Conservation (phyloP, 2,797 vertebrate genomes). For the Zenarchopterus dispar region DNA sequence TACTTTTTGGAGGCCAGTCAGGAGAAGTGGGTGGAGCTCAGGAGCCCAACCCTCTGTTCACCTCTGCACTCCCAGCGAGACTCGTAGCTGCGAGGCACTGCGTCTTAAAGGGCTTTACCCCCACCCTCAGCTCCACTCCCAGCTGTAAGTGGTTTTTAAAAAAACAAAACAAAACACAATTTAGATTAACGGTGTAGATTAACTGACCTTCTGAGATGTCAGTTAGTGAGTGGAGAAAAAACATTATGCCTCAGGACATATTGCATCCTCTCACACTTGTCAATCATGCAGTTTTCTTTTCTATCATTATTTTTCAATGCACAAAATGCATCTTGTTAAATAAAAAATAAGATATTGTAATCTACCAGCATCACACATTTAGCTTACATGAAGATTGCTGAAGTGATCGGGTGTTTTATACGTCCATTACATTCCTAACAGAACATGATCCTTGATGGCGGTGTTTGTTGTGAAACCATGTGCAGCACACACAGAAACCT, state of each 20-base stretch:
- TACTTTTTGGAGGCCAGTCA: conserved; percentile 32
- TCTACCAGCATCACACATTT: conserved; percentile 27
- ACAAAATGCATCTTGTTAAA: conserved; percentile 38
- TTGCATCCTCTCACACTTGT: too few relatives aligned
- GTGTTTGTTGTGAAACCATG: conserved; percentile 37
- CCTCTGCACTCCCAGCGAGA: conserved; percentile 23
- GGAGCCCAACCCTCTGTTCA: conserved; percentile 17
- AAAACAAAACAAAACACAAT: background rate
- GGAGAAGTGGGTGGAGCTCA: conserved; percentile 15
- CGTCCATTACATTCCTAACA: conserved; percentile 38
- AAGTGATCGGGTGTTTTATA: conserved; percentile 26
- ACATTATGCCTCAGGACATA: too few relatives aligned
- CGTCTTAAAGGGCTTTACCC: conserved; percentile 51
- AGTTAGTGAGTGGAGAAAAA: too few relatives aligned
- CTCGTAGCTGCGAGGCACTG: conserved; percentile 45
- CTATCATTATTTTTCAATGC: too few relatives aligned
- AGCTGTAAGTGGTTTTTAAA: background rate
- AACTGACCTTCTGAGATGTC: too few relatives aligned
- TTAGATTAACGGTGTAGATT: background rate
- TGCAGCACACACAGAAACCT: too few relatives aligned
- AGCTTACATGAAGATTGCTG: conserved; percentile 49
- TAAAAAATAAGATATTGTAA: conserved; percentile 25
- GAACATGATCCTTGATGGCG: conserved; percentile 23
- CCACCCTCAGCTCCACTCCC: background rate
- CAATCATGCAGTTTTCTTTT: too few relatives aligned